Evolutionary conservation across 2,113 vertebrate species (phyloP).

Genomic region (Macrotis lagotis): DNA sequence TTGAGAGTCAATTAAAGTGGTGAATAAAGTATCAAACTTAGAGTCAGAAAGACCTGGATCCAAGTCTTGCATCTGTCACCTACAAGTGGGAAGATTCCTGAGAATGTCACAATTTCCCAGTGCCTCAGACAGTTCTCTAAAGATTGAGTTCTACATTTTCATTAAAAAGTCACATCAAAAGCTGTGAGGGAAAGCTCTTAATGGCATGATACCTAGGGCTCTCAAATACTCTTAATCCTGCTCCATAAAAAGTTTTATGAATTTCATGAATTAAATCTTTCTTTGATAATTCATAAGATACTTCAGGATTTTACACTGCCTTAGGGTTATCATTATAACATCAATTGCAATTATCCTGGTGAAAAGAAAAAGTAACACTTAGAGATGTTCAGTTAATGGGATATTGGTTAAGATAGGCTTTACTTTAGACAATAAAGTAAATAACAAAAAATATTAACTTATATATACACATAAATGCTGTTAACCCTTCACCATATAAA

Average conservation of each 20-base stretch:
- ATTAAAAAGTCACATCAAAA: neutral
- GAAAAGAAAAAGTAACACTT: neutral
- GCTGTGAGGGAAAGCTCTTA: neutral
- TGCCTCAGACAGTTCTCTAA: neutral
- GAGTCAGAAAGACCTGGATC: neutral
- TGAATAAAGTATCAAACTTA: neutral
- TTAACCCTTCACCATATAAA: neutral
- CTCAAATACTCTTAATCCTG: neutral
- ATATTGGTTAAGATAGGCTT: neutral
- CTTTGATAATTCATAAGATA: neutral
- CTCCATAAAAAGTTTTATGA: neutral
- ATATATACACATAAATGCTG: neutral
- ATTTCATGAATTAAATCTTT: neutral
- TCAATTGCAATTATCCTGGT: neutral
- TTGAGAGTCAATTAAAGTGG: neutral
- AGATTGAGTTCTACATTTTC: neutral
- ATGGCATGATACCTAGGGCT: neutral
- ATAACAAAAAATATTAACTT: neutral
- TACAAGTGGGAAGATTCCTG: neutral
- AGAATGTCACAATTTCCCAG: neutral
- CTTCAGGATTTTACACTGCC: neutral
- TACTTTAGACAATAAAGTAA: neutral
- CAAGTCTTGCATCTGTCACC: neutral
- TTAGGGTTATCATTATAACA: neutral
- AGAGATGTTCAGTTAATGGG: neutral